Evolutionary conservation across 2,113 vertebrate species (phyloP).

Genomic region (Noturus placidus): DNA sequence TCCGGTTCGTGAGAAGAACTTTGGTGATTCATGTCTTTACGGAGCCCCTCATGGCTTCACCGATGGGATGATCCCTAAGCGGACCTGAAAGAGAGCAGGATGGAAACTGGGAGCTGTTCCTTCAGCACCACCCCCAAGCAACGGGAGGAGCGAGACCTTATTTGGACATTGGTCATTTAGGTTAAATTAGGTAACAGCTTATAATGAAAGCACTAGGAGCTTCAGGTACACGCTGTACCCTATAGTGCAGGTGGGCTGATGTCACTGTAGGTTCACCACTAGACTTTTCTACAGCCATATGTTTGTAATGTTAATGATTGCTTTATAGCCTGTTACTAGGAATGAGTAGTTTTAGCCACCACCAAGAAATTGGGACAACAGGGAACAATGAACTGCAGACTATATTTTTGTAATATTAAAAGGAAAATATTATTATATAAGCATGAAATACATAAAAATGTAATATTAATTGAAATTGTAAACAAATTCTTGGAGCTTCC

Average conservation of each 20-base stretch:
- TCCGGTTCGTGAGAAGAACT: conserved; percentile 31
- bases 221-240: conserved; percentile 26
- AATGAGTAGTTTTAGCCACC: neutral
- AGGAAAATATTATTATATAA: neutral
- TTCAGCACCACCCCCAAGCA: conserved; percentile 83
- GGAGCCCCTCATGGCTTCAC: conserved; percentile 24
- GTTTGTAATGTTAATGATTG: neutral
- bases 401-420: neutral
- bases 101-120: conserved; percentile 74
- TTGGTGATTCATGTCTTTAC: conserved; percentile 52
- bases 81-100: conserved; percentile 12
- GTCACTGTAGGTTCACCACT: neutral
- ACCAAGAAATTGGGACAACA: neutral
- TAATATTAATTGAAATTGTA: neutral
- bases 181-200: conserved; percentile 4
- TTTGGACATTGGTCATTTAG: conserved; percentile 46
- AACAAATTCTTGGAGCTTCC: neutral
- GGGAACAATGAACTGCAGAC: neutral
- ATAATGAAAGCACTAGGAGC: neutral
- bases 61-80: conserved; percentile 33
- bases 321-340: neutral
- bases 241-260: conserved; percentile 11
- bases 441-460: neutral
- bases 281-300: neutral
- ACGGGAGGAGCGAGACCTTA: conserved; percentile 53